Conservation (phyloP, 2,797 vertebrate species). For the Loris lydekkerianus region DNA sequence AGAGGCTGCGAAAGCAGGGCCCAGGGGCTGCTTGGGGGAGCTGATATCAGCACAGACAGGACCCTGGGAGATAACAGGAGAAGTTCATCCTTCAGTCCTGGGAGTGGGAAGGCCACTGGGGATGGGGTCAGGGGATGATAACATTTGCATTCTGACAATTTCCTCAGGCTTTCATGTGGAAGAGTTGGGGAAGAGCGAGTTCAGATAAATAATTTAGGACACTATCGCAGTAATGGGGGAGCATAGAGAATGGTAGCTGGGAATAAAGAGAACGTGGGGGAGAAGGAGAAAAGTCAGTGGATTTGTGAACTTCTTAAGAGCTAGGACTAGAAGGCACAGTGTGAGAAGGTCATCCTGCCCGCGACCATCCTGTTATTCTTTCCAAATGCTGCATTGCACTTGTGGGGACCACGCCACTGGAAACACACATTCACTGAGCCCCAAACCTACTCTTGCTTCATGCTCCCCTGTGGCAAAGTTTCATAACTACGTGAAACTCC, state of each 20-base stretch:
- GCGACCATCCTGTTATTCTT: background rate
- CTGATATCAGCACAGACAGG: background rate
- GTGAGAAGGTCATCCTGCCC: background rate
- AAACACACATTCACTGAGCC: background rate
- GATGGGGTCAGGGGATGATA: accelerated
- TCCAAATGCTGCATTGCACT: background rate
- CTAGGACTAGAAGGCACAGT: background rate
- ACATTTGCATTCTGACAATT: background rate
- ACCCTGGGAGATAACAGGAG: background rate
- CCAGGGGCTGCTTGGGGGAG: accelerated
- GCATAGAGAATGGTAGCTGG: background rate
- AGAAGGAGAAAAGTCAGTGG: background rate
- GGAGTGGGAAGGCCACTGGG: background rate
- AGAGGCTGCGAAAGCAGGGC: accelerated
- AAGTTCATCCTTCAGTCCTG: background rate
- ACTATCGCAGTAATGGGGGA: too few species aligned
- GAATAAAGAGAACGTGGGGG: background rate
- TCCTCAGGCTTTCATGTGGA: background rate
- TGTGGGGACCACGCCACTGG: background rate
- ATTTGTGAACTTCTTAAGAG: background rate
- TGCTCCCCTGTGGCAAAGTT: background rate
- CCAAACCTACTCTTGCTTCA: accelerated
- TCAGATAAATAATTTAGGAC: background rate
- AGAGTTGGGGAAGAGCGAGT: background rate
- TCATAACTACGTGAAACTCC: background rate